Conservation (phyloP, 2,888 invertebrate species). For the Rhabditoides inermis region DNA sequence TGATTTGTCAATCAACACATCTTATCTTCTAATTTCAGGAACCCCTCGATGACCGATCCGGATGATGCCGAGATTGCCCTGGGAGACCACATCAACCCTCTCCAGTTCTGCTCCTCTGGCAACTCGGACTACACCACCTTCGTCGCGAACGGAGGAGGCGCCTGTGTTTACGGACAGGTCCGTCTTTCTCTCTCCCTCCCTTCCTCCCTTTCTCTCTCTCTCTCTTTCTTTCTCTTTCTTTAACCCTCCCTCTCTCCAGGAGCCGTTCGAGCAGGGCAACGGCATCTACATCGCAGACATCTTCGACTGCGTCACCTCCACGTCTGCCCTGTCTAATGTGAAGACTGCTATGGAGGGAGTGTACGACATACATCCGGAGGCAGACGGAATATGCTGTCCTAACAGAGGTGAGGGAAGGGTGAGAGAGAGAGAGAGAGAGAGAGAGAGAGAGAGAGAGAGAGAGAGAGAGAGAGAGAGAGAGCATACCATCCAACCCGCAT, state of each 20-base stretch:
- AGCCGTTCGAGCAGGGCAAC: conserved; percentile 32
- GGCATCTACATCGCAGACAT: conserved; percentile 49
- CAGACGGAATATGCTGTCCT: conserved; percentile 50
- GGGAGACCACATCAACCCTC: conserved; percentile 50
- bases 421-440: not conserved
- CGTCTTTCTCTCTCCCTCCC: not conserved
- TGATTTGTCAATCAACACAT: too few species aligned
- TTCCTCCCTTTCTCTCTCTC: not conserved
- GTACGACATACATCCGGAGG: conserved; percentile 44
- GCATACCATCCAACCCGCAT: not conserved
- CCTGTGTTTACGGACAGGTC: conserved; percentile 32
- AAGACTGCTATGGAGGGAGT: conserved; percentile 51
- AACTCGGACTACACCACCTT: conserved; percentile 48
- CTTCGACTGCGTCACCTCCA: conserved; percentile 46
- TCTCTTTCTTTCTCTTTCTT: too few species aligned
- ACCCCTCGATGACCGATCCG: conserved; percentile 51
- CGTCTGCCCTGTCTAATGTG: conserved; percentile 45
- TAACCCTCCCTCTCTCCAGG: conserved; percentile 4
- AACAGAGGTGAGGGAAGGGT: conserved; percentile 32
- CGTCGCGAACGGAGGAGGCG: conserved; percentile 42
- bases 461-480: too few species aligned
- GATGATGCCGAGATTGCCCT: conserved; percentile 49
- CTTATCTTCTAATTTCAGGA: too few species aligned
- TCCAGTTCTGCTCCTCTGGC: conserved; percentile 46
- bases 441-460: too few species aligned